Percentiles rank a stretch among this genome's conserved stretches.
These are phyloP conservation scores for Odontamblyopus rebecca DNA, from an alignment of 2,797 vertebrate species.

Conservation along the genomic window DNA sequence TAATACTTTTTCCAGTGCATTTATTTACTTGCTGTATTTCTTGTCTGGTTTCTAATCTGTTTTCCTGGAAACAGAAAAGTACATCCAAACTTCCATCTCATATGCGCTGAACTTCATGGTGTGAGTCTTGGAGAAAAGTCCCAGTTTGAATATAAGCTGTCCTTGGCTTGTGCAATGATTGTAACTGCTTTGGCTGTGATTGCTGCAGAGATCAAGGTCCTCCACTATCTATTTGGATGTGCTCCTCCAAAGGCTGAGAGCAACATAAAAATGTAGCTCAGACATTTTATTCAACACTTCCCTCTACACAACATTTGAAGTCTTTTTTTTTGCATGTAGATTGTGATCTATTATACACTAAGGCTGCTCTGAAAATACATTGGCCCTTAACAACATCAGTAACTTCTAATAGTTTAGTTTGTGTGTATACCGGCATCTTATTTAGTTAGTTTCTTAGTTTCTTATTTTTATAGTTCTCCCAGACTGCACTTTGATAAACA, in stretches of 20 bases:
- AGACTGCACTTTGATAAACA: constrained; percentile 52
- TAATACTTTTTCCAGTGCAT: not conserved
- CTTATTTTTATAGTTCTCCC: constrained; percentile 20
- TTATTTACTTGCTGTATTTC: not conserved
- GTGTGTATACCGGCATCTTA: constrained; percentile 8
- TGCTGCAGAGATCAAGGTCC: constrained; percentile 28
- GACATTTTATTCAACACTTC: constrained; percentile 10
- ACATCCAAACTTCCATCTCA: constrained; percentile 8
- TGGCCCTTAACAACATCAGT: constrained; percentile 22
- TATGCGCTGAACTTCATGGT: constrained; percentile 9
- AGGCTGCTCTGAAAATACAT: constrained; percentile 36
- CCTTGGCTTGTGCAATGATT: constrained; percentile 27
- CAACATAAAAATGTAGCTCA: constrained; percentile 16
- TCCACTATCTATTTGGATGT: constrained; percentile 22
- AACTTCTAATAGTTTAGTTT: constrained; percentile 27
- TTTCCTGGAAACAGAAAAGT: constrained; percentile 17
- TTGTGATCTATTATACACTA: constrained; percentile 37
- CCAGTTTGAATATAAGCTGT: constrained; percentile 25
- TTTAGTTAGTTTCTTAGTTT: not conserved
- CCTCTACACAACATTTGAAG: constrained; percentile 15
- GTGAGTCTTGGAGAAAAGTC: constrained; percentile 12
- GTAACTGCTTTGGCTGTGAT: constrained; percentile 19
- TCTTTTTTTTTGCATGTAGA: constrained; percentile 28
- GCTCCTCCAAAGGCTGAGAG: constrained; percentile 9
- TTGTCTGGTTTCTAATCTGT: constrained; percentile 12